Percentiles rank a stretch among this genome's conserved stretches.
Evolutionary conservation across 2,888 invertebrate genomes (phyloP).

Genomic region (Dryomyza anilis): DNA sequence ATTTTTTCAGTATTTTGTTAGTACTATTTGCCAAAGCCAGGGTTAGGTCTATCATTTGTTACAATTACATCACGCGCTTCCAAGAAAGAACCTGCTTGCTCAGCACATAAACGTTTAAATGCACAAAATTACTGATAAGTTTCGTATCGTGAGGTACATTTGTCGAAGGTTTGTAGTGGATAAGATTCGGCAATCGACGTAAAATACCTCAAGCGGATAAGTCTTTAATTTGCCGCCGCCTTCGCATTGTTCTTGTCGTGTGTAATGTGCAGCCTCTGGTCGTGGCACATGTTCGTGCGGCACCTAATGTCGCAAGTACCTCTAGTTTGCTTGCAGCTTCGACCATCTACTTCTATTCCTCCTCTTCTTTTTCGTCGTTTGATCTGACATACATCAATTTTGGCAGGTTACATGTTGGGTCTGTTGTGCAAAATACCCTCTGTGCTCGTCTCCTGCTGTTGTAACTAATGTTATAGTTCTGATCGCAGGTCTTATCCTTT

Average conservation of each 20-base stretch:
- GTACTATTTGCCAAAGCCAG: too few relatives aligned
- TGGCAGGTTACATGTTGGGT: not conserved
- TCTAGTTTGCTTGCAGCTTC: too few relatives aligned
- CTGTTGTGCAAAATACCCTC: not conserved
- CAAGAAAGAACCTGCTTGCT: not conserved
- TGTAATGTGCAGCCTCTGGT: not conserved
- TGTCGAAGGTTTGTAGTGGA: too few relatives aligned
- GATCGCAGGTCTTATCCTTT: slow-evolving; percentile 2
- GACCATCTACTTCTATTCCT: too few relatives aligned
- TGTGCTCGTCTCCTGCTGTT: not conserved
- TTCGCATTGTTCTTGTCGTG: not conserved
- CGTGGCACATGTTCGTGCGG: not conserved
- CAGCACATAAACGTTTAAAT: not conserved
- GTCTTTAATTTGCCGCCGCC: not conserved
- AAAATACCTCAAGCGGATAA: not conserved
- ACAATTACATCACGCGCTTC: not conserved
- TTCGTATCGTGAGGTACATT: too few relatives aligned
- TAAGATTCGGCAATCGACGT: too few relatives aligned
- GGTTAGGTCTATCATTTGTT: not conserved
- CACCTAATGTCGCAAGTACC: too few relatives aligned
- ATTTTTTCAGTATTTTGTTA: too few relatives aligned
- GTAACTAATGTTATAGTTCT: not conserved
- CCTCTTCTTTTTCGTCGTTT: not conserved
- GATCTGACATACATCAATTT: not conserved
- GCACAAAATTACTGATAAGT: not conserved